Evolutionary conservation across 2,888 invertebrate genomes (phyloP).

Genomic region (Pediacus dermestoides): DNA sequence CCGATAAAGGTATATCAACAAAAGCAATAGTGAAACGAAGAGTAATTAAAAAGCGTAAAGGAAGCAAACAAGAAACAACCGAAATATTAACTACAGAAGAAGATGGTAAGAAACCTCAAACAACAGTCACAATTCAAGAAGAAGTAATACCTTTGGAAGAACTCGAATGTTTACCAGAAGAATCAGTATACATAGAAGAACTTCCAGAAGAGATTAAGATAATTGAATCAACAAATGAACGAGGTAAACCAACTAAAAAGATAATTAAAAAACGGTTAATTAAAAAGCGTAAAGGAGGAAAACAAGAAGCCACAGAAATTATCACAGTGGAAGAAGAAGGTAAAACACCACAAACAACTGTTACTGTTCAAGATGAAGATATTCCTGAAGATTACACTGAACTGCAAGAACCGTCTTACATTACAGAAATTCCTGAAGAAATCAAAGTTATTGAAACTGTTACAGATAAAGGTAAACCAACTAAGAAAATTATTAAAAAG

Average conservation of each 20-base stretch:
- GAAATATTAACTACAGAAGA: slow-evolving; percentile 47
- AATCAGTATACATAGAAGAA: slow-evolving; percentile 36
- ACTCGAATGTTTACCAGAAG: slow-evolving; percentile 46
- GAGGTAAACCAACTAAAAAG: slow-evolving; percentile 37
- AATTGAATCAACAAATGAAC: slow-evolving; percentile 41
- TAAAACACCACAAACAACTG: slow-evolving; percentile 44
- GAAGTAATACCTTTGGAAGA: slow-evolving; percentile 37
- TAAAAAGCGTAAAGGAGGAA: slow-evolving; percentile 33
- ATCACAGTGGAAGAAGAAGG: slow-evolving; percentile 43
- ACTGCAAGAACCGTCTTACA: slow-evolving; percentile 17
- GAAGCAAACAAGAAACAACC: slow-evolving; percentile 28
- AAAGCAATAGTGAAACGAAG: slow-evolving; percentile 40
- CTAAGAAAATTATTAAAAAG: slow-evolving; percentile 27
- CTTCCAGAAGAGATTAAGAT: slow-evolving; percentile 33
- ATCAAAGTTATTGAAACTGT: slow-evolving; percentile 34
- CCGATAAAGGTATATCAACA: slow-evolving; percentile 29
- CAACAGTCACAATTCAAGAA: slow-evolving; percentile 36
- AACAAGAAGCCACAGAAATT: slow-evolving; percentile 42
- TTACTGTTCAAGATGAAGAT: slow-evolving; percentile 30
- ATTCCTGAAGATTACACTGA: slow-evolving; percentile 23
- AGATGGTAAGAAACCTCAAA: too few species aligned
- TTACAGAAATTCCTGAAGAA: slow-evolving; percentile 44
- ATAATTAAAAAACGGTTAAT: slow-evolving; percentile 34
- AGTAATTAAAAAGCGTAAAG: slow-evolving; percentile 40
- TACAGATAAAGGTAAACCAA: slow-evolving; percentile 29